Percentiles rank a stretch among this genome's conserved stretches.
Evolutionary conservation across 2,888 invertebrate species (phyloP).

Genomic region (Pogonocherus hispidulus): DNA sequence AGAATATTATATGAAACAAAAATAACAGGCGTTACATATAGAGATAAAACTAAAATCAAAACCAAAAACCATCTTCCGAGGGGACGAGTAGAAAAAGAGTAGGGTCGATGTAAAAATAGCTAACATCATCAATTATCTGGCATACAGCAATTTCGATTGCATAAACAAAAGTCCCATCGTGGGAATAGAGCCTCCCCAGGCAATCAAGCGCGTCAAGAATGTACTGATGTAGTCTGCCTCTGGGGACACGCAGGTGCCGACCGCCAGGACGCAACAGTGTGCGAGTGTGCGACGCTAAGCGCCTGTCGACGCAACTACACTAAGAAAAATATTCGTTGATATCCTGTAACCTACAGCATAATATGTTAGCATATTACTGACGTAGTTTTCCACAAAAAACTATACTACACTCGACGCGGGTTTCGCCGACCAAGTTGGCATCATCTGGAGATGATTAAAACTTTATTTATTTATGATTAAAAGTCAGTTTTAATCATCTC

Average conservation of each 20-base stretch:
- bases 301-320: constrained; percentile 15
- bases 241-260: constrained; percentile 56
- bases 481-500: too few relatives aligned
- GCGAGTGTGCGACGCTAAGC: constrained; percentile 37
- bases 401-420: too few relatives aligned
- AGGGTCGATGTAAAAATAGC: constrained; percentile 40
- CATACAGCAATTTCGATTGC: constrained; percentile 51
- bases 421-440: too few relatives aligned
- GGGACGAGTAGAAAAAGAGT: not conserved
- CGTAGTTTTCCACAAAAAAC: too few relatives aligned
- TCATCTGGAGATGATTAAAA: too few relatives aligned
- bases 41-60: not conserved
- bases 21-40: not conserved
- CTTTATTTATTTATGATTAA: too few relatives aligned
- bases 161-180: constrained; percentile 54
- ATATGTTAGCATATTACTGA: too few relatives aligned
- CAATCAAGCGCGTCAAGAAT: constrained; percentile 62
- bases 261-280: constrained; percentile 57
- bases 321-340: not conserved
- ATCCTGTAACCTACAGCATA: too few relatives aligned
- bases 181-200: constrained; percentile 61
- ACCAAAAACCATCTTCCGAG: constrained; percentile 2
- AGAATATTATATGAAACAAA: too few relatives aligned
- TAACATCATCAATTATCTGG: constrained; percentile 54
- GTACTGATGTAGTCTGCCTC: constrained; percentile 57